A percentile compares a stretch with the other conserved stretches of the same genome.
These are phyloP conservation scores for Karalla daura DNA, from an alignment of 2,797 vertebrate species.

Conservation along the genomic window DNA sequence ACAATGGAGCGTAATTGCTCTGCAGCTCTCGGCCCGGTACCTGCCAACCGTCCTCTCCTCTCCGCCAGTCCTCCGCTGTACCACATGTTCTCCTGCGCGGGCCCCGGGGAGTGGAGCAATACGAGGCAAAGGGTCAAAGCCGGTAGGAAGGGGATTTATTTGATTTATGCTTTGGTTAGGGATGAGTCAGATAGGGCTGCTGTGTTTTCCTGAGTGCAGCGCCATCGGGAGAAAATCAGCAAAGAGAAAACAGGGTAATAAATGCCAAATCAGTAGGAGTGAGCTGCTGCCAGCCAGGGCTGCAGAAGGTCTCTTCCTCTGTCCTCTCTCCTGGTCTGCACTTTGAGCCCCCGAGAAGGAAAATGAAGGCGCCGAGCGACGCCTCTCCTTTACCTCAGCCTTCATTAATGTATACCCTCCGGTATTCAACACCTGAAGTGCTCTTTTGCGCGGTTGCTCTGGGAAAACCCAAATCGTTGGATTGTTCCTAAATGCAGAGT, in stretches of 20 bases:
- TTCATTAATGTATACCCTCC: too few species aligned
- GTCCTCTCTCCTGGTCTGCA: not conserved
- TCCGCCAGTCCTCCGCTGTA: slow-evolving; percentile 32
- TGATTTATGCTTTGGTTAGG: slow-evolving; percentile 58
- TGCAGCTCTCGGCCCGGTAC: slow-evolving; percentile 16
- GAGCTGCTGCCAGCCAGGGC: not conserved
- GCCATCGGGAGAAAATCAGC: slow-evolving; percentile 34
- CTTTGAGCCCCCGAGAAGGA: not conserved
- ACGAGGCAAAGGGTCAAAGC: slow-evolving; percentile 52
- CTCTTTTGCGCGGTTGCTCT: not conserved
- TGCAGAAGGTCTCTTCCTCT: slow-evolving; percentile 5
- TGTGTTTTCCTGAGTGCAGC: slow-evolving; percentile 49
- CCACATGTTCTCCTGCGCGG: slow-evolving; percentile 62
- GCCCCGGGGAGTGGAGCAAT: slow-evolving; percentile 40
- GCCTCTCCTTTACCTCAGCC: not conserved
- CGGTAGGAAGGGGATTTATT: slow-evolving; percentile 59
- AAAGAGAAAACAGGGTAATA: slow-evolving; percentile 11
- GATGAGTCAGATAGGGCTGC: slow-evolving; percentile 54
- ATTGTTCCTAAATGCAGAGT: not conserved
- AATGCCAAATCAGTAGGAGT: slow-evolving; percentile 33
- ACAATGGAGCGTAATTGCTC: slow-evolving; percentile 34
- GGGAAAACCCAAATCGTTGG: not conserved
- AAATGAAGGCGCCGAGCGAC: not conserved
- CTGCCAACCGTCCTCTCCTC: slow-evolving; percentile 34
- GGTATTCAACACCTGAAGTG: not conserved